A percentile compares a stretch with the other conserved stretches of the same genome.
Conservation (phyloP, 2,113 vertebrate species). For the Menura novaehollandiae region DNA sequence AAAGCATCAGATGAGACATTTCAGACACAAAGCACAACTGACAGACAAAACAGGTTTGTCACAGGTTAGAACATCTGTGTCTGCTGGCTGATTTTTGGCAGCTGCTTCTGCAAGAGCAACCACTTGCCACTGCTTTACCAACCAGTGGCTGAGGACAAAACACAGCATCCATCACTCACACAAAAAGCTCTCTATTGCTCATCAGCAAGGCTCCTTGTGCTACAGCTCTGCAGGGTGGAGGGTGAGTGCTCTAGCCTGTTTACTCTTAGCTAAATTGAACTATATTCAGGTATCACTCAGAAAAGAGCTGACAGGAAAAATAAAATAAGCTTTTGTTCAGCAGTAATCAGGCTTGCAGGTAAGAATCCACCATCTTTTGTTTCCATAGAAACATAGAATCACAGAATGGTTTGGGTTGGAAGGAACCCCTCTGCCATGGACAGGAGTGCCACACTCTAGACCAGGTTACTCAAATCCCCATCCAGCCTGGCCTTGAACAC, state of each 20-base stretch:
- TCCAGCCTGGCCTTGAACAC: not conserved
- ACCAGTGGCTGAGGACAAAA: not conserved
- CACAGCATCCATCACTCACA: accelerated
- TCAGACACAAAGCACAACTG: not conserved
- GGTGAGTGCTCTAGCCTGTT: not conserved
- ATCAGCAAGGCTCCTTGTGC: not conserved
- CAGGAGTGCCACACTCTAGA: not conserved
- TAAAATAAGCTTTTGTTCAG: not conserved
- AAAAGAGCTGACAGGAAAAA: not conserved
- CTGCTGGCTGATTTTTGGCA: not conserved
- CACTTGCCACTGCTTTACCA: not conserved
- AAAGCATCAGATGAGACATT: not conserved
- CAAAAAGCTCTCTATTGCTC: accelerated
- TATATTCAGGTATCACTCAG: not conserved
- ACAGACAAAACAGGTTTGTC: not conserved
- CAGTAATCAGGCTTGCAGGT: not conserved
- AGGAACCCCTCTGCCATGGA: not conserved
- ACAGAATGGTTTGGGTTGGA: not conserved
- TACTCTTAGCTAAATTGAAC: not conserved
- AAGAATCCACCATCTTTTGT: not conserved
- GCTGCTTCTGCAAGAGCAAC: not conserved
- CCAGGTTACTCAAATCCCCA: not conserved
- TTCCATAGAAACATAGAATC: not conserved
- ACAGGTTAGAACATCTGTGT: not conserved
- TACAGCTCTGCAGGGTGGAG: not conserved